These are phyloP conservation scores for human (Homo sapiens) DNA, from an alignment of 2,113 vertebrate genomes.

Conservation along the genomic window GRCh38 chr1:25055001-25055500, in stretches of 20 bases:
- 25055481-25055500: constrained; percentile 26
- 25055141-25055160: background rate
- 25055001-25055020: background rate
- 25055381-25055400: background rate
- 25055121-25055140: too few relatives aligned
- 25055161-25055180: background rate
- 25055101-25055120: background rate
- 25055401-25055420: constrained; percentile 63
- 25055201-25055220: background rate
- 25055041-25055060: too few relatives aligned
- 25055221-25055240: background rate
- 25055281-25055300: background rate
- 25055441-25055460: background rate
- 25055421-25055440: constrained; percentile 63
- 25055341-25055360: background rate
- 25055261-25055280: background rate
- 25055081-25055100: rapidly evolving
- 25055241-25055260: background rate
- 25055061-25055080: background rate
- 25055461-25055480: background rate
- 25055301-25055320: background rate
- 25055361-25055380: constrained; percentile 9
- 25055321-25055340: background rate
- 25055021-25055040: background rate
- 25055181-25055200: background rate